Percentiles rank a stretch among this genome's conserved stretches.
Evolutionary conservation across 2,888 invertebrate genomes (phyloP).

Genomic region (Bombylius discolor): DNA sequence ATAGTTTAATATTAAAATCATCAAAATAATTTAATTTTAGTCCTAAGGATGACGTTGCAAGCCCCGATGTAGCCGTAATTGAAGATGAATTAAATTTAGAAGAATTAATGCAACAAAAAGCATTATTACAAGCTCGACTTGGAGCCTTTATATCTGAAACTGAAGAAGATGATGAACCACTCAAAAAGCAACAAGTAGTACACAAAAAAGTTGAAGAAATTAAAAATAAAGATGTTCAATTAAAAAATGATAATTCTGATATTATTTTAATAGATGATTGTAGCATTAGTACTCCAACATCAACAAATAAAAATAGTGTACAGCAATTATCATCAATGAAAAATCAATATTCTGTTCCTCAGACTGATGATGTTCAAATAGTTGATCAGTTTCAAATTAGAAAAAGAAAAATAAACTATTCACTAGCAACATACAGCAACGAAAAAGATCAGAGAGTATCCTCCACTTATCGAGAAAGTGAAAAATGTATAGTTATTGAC

Average conservation of each 20-base stretch:
- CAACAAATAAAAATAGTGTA: slow-evolving; percentile 17
- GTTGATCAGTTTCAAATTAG: too few relatives aligned
- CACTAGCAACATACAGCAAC: too few relatives aligned
- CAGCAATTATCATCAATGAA: slow-evolving; percentile 18
- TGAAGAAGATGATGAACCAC: slow-evolving; percentile 40
- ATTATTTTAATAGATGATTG: slow-evolving; percentile 54
- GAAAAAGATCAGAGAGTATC: background rate
- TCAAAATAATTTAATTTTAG: slow-evolving; percentile 2
- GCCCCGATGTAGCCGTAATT: slow-evolving; percentile 59
- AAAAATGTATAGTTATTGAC: too few relatives aligned
- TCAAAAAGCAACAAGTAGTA: slow-evolving; percentile 9
- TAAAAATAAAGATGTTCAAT: slow-evolving; percentile 23
- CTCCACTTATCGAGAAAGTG: too few relatives aligned
- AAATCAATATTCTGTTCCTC: slow-evolving; percentile 6
- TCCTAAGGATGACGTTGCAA: slow-evolving; percentile 50
- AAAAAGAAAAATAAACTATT: too few relatives aligned
- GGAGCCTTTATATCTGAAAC: slow-evolving; percentile 63
- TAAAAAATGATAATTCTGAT: slow-evolving; percentile 38
- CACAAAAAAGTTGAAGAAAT: slow-evolving; percentile 12
- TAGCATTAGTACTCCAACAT: slow-evolving; percentile 41
- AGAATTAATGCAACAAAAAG: slow-evolving; percentile 82
- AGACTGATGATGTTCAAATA: background rate
- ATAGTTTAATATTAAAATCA: background rate
- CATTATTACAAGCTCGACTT: slow-evolving; percentile 61
- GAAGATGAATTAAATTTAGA: slow-evolving; percentile 80